phyloP scores from a whole-genome alignment of 2,888 invertebrate genomes.

The Steinernema hermaphroditum region DNA sequence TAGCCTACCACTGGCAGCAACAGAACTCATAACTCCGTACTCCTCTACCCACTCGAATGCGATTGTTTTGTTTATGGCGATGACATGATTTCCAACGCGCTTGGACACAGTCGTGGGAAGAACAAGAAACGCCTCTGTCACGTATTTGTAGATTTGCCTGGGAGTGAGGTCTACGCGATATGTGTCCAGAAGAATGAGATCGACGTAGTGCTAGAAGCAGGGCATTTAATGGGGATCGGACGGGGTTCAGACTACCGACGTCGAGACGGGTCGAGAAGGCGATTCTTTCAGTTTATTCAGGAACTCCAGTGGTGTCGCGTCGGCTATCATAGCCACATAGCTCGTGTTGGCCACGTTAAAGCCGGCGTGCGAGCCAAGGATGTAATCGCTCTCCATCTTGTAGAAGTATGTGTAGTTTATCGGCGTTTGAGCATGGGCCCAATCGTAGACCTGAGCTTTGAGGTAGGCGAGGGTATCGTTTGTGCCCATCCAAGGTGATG shows the following conservation, averaged over 20 bases:
- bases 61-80: background rate
- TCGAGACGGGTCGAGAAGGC: background rate
- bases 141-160: background rate
- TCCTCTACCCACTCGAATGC: background rate
- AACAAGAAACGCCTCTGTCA: background rate
- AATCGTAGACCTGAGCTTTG: background rate
- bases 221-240: background rate
- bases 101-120: background rate
- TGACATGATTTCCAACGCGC: background rate
- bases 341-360: background rate
- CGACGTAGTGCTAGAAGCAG: background rate
- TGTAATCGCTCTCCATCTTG: background rate
- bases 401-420: background rate
- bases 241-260: background rate
- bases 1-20: background rate
- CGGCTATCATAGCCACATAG: conserved; percentile 3
- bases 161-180: background rate
- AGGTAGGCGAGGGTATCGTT: background rate
- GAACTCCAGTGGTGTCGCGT: background rate
- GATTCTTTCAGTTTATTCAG: background rate
- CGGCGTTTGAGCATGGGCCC: background rate
- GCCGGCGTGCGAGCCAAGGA: background rate
- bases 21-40: background rate
- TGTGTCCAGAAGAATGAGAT: background rate
- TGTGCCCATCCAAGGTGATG: conserved; percentile 5